Base-by-base conservation (phyloP, 2,113 vertebrate species). In the Conger conger region DNA sequence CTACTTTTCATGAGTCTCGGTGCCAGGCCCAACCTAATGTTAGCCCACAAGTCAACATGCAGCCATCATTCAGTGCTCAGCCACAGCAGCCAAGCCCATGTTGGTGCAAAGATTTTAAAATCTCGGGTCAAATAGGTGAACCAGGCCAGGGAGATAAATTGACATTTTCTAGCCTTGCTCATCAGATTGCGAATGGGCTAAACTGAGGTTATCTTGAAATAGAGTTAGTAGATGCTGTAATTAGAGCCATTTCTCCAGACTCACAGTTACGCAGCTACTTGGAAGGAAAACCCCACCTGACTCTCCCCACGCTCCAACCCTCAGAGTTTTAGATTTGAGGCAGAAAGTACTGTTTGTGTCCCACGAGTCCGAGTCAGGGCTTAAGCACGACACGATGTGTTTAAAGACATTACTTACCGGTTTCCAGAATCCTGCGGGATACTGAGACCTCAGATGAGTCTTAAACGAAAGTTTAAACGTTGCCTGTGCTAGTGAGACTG, bases 331-430 rank as follows among this genome's bases (percentile, higher is more conserved):
- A 50, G 79, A 88, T n/a, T 0, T 87, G 0, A 88, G 18, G 0
- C 87, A 89, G 35, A 88, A 89, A 84, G 54, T 85, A 0, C 1
- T 85, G 0, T 87, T 89, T 88, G 87, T 79, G 0, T 88, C 86
- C 0, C 90, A 87, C 33, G 85, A 88, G 40, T 85, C 87, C 83
- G 86, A 89, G 33, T 90, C 87, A 79, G 79, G 82, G 2, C 82
- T 90, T 11, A 83, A 84, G 40, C 84, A 86, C 42, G 83, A 89
- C 4, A 86, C 86, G 40, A 89, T 88, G 87, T 86, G n/a, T 53
- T 20, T 87, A 0, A 84, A 88, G 35, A 88, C 83, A 0, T 0
- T 87, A 6, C 84, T 88, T 0, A 85, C 88, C 0, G 86, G 82
- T 23, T 79, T 88, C 3, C 83, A 86, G 27, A 86, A 42, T 82